A percentile compares a stretch with the other conserved stretches of the same genome.
These are phyloP conservation scores for Chrysodeixis includens DNA, from an alignment of 2,888 invertebrate genomes.

Conservation along the genomic window DNA sequence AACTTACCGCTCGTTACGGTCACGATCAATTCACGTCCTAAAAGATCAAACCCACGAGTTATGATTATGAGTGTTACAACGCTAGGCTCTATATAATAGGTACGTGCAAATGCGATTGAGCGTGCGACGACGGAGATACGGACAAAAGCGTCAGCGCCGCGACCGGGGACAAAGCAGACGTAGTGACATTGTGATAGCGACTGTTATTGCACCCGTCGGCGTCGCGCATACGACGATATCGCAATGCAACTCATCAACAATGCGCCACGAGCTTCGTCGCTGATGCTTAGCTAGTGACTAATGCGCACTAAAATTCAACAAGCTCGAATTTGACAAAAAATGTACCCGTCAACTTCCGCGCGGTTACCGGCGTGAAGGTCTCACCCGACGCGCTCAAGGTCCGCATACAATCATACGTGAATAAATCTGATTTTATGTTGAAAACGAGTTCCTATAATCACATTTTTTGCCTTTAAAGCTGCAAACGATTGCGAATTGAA, in stretches of 20 bases:
- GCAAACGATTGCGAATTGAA: constrained; percentile 76
- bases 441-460: constrained; percentile 80
- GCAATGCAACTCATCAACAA: constrained; percentile 78
- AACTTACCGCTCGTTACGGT: constrained; percentile 61
- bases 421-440: constrained; percentile 85
- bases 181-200: constrained; percentile 86
- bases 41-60: constrained; percentile 65
- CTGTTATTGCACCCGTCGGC: constrained; percentile 81
- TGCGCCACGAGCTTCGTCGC: constrained; percentile 75
- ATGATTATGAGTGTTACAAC: constrained; percentile 54
- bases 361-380: constrained; percentile 89
- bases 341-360: constrained; percentile 87
- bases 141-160: constrained; percentile 70
- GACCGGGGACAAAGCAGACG: constrained; percentile 79
- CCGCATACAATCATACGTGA: constrained; percentile 87
- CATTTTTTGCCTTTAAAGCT: constrained; percentile 76
- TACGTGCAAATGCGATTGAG: constrained; percentile 64
- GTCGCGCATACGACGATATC: constrained; percentile 69
- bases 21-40: constrained; percentile 68
- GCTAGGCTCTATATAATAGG: constrained; percentile 63
- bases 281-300: constrained; percentile 84
- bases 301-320: constrained; percentile 85
- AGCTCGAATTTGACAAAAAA: constrained; percentile 87
- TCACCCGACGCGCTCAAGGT: constrained; percentile 86
- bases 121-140: constrained; percentile 65